Percentiles rank a stretch among this genome's conserved stretches.
Evolutionary conservation across 2,797 vertebrate genomes (phyloP).

Genomic region (Poeciliopsis presidionis): DNA sequence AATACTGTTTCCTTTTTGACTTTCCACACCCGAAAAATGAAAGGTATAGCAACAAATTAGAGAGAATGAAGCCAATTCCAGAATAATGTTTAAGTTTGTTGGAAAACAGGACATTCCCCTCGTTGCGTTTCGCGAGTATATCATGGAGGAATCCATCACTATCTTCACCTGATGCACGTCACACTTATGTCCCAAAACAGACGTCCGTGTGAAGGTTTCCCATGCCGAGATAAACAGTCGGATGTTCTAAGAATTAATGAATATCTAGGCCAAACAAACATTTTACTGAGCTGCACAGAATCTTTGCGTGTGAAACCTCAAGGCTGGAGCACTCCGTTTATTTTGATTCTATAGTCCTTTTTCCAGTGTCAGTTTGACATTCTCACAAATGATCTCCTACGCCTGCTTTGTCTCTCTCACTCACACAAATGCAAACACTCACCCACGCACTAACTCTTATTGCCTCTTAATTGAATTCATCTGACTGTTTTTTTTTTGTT

Average conservation of each 20-base stretch:
- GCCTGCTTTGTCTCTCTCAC: constrained; percentile 34
- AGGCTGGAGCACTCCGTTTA: constrained; percentile 59
- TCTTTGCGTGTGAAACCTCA: constrained; percentile 73
- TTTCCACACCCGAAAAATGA: background rate
- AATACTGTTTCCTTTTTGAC: background rate
- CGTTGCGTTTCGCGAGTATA: constrained; percentile 24
- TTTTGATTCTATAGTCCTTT: constrained; percentile 67
- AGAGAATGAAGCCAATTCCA: constrained; percentile 23
- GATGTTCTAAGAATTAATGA: constrained; percentile 38
- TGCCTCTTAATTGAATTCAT: constrained; percentile 69
- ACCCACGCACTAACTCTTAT: constrained; percentile 43
- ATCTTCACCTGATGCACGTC: constrained; percentile 51
- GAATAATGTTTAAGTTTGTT: constrained; percentile 16
- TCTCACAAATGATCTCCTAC: constrained; percentile 44
- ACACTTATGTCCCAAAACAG: constrained; percentile 29
- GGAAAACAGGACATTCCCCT: constrained; percentile 6
- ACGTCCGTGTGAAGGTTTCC: constrained; percentile 55
- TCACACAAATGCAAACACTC: constrained; percentile 22
- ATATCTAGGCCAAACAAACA: constrained; percentile 64
- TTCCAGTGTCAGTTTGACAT: constrained; percentile 44
- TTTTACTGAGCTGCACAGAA: constrained; percentile 24
- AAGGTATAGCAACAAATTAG: constrained; percentile 15
- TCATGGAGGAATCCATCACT: constrained; percentile 47
- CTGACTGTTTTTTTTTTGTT: constrained; percentile 17
- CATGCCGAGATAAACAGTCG: constrained; percentile 60